Evolutionary conservation across 1,140 invertebrate genomes (phyloP), one percentile per base, ranked within the genome.

Genomic region (Bombus picipes): DNA sequence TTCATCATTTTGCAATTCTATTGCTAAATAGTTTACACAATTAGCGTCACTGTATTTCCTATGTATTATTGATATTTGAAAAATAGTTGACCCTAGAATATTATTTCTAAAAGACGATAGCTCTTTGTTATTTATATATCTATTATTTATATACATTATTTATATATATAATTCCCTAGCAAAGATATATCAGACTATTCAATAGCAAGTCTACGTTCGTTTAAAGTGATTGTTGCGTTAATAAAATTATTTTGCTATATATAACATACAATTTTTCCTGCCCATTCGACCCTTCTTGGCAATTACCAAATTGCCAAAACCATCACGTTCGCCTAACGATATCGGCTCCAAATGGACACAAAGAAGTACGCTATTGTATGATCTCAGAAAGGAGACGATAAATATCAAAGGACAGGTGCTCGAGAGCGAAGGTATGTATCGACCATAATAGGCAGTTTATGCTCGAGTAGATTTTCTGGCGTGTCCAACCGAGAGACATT

Each of bases 321-420:
- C 2, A 4, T 77, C 34, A 22, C 25, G 12, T 15, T n/a, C 10
- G n/a, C 0, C 3, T 39, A 80, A 53, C 43, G 32, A 15, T 83
- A 47, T 80, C 57, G 10, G 62, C 39, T 25, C 32, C 70, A 57
- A 43, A 62, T 41, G 34, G 71, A n/a, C 12, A 59, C n/a, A 28
- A 12, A n/a, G 28, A 28, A 66, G 57, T 68, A 37, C 53, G n/a
- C 70, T 43, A 47, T 83, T 79, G 76, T 62, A 75, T 47, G 32
- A 57, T 65, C 59, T 53, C 76, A 76, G 75, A 32, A 73, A 22
- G 57, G 28, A 28, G n/a, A 73, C 66, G 37, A 80, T 86, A 89
- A 83, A 86, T 76, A 83, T 34, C 53, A 15, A 22, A 13, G 39
- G 10, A 25, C 12, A n/a, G 3, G 15, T 41, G 22, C 8, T 22